Conservation (phyloP, 23 tunicate genomes). For the Botrylloides violaceus region DNA sequence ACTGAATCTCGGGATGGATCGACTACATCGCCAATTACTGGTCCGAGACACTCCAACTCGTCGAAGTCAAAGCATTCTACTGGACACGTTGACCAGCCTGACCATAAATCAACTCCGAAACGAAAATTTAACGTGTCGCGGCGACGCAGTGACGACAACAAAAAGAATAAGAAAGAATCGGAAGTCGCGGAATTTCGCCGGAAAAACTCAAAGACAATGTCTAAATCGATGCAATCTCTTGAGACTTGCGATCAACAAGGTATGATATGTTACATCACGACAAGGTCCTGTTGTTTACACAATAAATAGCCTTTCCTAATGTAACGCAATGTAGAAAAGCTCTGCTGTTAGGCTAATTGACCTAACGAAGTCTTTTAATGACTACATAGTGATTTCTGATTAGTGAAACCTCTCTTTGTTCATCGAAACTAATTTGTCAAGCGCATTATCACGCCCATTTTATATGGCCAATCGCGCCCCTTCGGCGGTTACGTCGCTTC, state of each 20-base stretch:
- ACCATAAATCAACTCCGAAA: conserved; percentile 14
- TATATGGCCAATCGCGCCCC: no score
- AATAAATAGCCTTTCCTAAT: no score
- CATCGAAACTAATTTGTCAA: no score
- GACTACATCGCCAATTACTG: not conserved
- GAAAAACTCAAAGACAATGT: conserved; percentile 1
- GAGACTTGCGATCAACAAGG: not conserved
- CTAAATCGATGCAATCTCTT: not conserved
- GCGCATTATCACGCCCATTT: no score
- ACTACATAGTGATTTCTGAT: no score
- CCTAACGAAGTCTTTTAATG: no score
- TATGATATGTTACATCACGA: not conserved
- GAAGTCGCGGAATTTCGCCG: not conserved
- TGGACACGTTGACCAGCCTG: not conserved
- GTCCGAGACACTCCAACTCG: conserved; percentile 1
- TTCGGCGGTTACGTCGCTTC: no score
- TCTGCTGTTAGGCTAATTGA: no score
- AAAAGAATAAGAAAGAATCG: conserved; percentile 2
- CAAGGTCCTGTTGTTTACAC: no score
- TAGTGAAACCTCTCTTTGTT: no score
- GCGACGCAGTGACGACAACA: conserved; percentile 16
- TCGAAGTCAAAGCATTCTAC: not conserved
- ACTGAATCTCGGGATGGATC: conserved; percentile 2
- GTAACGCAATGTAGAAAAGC: no score
- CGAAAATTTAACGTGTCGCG: conserved; percentile 7